phyloP scores from a whole-genome alignment of 1,140 invertebrate species.

The Danaus melanippus region DNA sequence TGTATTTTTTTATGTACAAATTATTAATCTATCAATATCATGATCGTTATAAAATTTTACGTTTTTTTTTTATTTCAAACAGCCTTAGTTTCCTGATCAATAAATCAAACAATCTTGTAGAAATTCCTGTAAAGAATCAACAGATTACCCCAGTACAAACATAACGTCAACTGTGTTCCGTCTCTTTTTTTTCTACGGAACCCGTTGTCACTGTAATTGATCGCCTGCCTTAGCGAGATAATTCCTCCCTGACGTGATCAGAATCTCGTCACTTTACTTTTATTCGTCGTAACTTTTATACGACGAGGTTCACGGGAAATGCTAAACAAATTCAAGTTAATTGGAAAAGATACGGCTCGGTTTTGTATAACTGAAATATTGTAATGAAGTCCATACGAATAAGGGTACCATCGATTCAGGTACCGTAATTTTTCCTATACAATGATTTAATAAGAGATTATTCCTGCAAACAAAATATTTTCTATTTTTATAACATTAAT shows the following conservation, averaged over 20 bases:
- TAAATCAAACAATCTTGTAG: too few species aligned
- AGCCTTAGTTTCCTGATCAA: too few species aligned
- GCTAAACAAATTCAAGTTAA: constrained; percentile 54
- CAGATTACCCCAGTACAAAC: too few species aligned
- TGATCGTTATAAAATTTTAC: too few species aligned
- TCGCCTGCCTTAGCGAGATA: constrained; percentile 60
- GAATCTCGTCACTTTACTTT: constrained; percentile 57
- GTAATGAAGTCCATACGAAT: constrained; percentile 18
- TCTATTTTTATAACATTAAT: too few species aligned
- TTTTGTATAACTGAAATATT: constrained; percentile 24
- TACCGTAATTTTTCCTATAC: too few species aligned
- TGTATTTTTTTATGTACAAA: too few species aligned
- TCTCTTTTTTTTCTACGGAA: constrained; percentile 44
- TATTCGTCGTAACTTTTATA: constrained; percentile 22
- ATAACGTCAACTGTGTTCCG: constrained; percentile 1
- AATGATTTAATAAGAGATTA: not conserved
- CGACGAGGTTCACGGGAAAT: constrained; percentile 43
- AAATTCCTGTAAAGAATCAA: too few species aligned
- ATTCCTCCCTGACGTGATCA: constrained; percentile 61
- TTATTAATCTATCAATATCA: too few species aligned
- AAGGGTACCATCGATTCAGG: constrained; percentile 3
- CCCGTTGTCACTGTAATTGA: constrained; percentile 60
- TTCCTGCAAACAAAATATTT: not conserved
- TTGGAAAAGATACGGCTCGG: constrained; percentile 46
- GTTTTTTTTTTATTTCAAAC: too few species aligned